Evolutionary conservation across 2,797 vertebrate species (phyloP).

Genomic region (Anguilla obscura): DNA sequence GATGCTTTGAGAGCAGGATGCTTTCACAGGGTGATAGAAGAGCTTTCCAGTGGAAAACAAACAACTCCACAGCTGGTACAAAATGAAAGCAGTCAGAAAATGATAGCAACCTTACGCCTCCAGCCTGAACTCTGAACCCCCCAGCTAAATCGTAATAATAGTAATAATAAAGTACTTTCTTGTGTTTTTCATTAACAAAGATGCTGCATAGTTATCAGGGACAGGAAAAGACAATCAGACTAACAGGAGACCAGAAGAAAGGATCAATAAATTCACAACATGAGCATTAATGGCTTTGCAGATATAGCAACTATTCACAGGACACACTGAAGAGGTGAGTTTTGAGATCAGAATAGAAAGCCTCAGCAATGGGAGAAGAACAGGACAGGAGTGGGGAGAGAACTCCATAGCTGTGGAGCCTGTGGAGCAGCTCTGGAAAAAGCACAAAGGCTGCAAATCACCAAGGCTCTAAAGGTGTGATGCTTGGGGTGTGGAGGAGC

Average conservation of each 20-base stretch:
- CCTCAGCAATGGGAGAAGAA: background rate
- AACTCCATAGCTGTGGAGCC: background rate
- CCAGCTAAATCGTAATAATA: background rate
- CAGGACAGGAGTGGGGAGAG: background rate
- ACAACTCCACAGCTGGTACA: too few relatives aligned
- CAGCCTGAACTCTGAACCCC: background rate
- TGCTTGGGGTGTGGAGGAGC: background rate
- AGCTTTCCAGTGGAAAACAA: too few relatives aligned
- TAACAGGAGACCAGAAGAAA: too few relatives aligned
- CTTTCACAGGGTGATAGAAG: too few relatives aligned
- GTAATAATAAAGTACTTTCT: background rate
- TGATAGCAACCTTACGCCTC: background rate
- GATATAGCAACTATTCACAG: background rate
- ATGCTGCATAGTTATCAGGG: too few relatives aligned
- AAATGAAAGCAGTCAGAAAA: too few relatives aligned
- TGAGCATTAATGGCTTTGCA: too few relatives aligned
- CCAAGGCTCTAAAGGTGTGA: background rate
- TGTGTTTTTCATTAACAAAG: too few relatives aligned
- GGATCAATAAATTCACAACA: too few relatives aligned
- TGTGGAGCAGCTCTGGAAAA: background rate
- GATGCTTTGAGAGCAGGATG: too few relatives aligned
- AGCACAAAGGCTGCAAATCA: background rate
- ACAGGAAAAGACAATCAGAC: too few relatives aligned
- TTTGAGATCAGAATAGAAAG: background rate
- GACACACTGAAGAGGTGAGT: background rate